Evolutionary conservation across 2,113 vertebrate species (phyloP), one percentile per base, ranked within the genome.

Genomic region (Sitta europaea): DNA sequence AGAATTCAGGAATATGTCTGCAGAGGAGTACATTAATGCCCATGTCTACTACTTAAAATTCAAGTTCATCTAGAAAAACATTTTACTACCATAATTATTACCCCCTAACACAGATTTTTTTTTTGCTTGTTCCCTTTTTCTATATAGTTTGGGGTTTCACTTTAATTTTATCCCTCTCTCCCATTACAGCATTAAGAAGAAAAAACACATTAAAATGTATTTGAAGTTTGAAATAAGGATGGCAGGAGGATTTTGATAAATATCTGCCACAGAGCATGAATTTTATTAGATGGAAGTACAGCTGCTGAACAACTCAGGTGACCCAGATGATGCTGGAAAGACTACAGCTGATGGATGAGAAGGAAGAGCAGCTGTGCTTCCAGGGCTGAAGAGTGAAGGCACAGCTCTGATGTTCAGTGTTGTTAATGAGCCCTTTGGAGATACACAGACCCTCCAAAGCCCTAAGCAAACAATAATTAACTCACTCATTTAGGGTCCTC

Each of bases 11-110:
- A 68, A 50, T 16, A 4, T 3, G 23, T 18, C 14, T 73, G 6
- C 19, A 72, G 38, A 82, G 24, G 21, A 24, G 4, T 29, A 14
- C 19, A 18, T 25, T 76, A 27, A 62, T 21, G 9, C 8, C 5
- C 20, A 66, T 40, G 10, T 27, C 38, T 36, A 70, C 50, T 50
- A 86, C 7, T 47, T 53, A 61, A 72, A 65, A 42, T 51, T 43
- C 7, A 16, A 36, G 8, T 36, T 88, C 3, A 54, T 36, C 18
- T 48, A 67, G 23, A 63, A 74, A 65, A n/a, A 36, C 0, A 0
- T 61, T 89, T 78, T 42, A 7, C 20, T 57, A 36, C 16, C 3
- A 4, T 33, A 66, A 62, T 38, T 86, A 42, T 68, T 92, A 70
- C 14, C 8, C 3, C 0, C 20, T 8, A 3, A 2, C 11, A 35